Percentiles rank a stretch among this genome's conserved stretches.
Conservation (phyloP, 2,888 invertebrate species). For the Stenoptilia bipunctidactyla region DNA sequence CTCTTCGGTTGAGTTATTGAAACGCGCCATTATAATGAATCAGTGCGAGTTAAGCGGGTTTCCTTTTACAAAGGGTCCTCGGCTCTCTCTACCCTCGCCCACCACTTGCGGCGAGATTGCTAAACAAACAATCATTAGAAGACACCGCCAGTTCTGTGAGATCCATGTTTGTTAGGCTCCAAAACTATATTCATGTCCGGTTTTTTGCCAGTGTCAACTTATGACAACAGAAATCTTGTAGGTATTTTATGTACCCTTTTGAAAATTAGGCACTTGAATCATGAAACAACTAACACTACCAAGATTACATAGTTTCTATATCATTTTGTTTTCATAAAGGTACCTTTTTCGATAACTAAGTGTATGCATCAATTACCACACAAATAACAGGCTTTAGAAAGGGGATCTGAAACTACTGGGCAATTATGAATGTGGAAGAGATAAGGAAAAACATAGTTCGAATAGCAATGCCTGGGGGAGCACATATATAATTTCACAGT, state of each 20-base stretch:
- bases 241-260: too few relatives aligned
- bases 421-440: conserved; percentile 28
- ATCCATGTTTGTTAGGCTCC: not conserved
- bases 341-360: too few relatives aligned
- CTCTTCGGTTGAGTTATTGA: too few relatives aligned
- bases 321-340: too few relatives aligned
- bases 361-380: too few relatives aligned
- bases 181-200: not conserved
- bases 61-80: not conserved
- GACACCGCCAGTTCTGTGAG: not conserved
- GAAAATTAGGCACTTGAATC: too few relatives aligned
- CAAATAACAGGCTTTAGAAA: too few relatives aligned
- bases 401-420: conserved; percentile 43
- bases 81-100: not conserved
- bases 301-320: too few relatives aligned
- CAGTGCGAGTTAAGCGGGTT: not conserved
- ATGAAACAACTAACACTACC: too few relatives aligned
- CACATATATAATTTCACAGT: conserved; percentile 39
- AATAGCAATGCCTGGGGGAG: conserved; percentile 17
- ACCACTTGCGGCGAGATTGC: not conserved
- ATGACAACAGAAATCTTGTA: too few relatives aligned
- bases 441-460: not conserved
- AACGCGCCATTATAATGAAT: too few relatives aligned
- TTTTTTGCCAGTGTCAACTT: too few relatives aligned
- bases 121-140: not conserved